Base-by-base conservation (phyloP, 2,888 invertebrate genomes). In the Trissolcus brochymenae region DNA sequence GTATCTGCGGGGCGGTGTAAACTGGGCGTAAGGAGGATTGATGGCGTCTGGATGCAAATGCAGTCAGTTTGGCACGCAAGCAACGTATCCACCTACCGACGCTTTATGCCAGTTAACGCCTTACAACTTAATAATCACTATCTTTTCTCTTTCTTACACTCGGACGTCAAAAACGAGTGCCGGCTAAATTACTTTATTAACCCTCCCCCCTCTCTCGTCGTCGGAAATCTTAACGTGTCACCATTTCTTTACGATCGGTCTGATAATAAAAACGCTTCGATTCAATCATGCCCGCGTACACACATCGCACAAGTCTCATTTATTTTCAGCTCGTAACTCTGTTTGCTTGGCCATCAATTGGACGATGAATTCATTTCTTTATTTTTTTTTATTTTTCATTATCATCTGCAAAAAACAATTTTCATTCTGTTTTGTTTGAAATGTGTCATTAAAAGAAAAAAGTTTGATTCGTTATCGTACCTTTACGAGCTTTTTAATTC, bases 1-100 rank as follows among this genome's bases (percentile, higher is more conserved):
- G 78, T 65, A 75, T 75, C 78, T 78, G 77, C 57, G 72, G 77
- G 70, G 81, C 76, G 81, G 78, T 79, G 82, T 84, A 84, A 85
- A 85, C 85, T 85, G 86, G 88, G 88, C 87, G 89, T 89, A 88
- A 85, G 87, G 82, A 88, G 88, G 89, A 89, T 89, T 89, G 88
- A 89, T 89, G 88, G 89, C 84, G 88, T 89, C 89, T 89, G 87
- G 87, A 89, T 89, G 89, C 88, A 89, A 89, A 89, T 89, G 88
- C 84, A 86, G 84, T 85, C 84, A 85, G 86, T 86, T 85, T 85
- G 83, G 86, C 88, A 88, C 87, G 88, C 87, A 87, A 87, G 84
- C 85, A 82, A 84, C 83, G 84, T 86, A 84, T 86, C 86, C 87
- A 86, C 88, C 87, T 88, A 85, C 87, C 86, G 85, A 88, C 87